Evolutionary conservation across 1,140 invertebrate genomes (phyloP), one percentile per base, ranked within the genome.

Genomic region (Oncopeltus fasciatus): DNA sequence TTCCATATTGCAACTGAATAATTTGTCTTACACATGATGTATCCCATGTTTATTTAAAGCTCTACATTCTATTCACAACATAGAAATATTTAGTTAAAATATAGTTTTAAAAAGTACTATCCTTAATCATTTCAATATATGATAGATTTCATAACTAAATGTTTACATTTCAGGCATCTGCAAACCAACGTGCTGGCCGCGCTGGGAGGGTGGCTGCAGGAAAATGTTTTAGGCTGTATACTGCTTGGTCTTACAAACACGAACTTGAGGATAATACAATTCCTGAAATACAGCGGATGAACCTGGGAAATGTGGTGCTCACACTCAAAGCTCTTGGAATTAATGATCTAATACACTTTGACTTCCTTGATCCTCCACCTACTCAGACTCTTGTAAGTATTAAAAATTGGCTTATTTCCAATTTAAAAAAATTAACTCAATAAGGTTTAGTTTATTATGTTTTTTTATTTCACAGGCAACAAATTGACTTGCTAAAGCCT

Each of bases 201-300:
- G 93, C 94, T 24, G 94, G 94, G 1, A 74, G 94, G 70, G 92
- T 94, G 1, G 91, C 91, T 0, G 88, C 93, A 18, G 95, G 96
- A 11, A 99, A 98, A 78, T 99, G 95, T 76, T 99, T 99, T 71
- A 80, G 97, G 47, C 76, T 99, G 0, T 99, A 98, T 68, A 97
- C 92, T 16, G 86, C 89, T 2, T 98, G 95, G 92, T 92, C 93
- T 0, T 99, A 96, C 72, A 88, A 97, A 72, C 86, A 98, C 73
- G 96, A 99, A 76, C 76, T 99, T 57, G 95, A 99, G 76, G 94
- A 98, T 65, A 96, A 98, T 70, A 94, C 95, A 0, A 83, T 98
- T 14, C 96, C 96, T 14, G 96, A 99, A 80, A 97, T 97, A 67
- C 95, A 98, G 73, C 79, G 96, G 64, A 97, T 98, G 14, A 99